Evolutionary conservation across 2,113 vertebrate species (phyloP).

Genomic region (Engraulis encrasicolus): DNA sequence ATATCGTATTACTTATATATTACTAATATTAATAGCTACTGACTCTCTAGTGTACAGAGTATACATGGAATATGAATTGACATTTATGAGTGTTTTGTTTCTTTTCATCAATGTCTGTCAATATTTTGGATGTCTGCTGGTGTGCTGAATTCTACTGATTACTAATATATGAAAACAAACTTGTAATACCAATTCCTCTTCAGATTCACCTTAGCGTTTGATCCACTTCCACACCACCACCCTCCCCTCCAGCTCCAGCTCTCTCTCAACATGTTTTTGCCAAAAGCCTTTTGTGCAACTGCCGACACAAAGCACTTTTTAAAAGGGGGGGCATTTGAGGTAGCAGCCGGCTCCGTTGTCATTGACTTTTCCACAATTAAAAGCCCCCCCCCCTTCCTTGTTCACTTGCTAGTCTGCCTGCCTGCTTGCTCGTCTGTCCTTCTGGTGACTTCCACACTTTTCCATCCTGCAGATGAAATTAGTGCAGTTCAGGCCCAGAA

Average conservation of each 20-base stretch:
- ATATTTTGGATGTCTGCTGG: too few relatives aligned
- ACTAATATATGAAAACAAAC: not conserved
- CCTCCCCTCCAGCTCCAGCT: too few relatives aligned
- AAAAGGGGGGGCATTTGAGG: not conserved
- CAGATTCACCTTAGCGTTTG: not conserved
- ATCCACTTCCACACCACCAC: not conserved
- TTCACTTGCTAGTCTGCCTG: too few relatives aligned
- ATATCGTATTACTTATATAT: too few relatives aligned
- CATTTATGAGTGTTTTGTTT: too few relatives aligned
- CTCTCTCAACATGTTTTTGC: not conserved
- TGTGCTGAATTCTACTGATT: too few relatives aligned
- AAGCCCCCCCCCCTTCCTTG: not conserved
- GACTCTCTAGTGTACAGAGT: too few relatives aligned
- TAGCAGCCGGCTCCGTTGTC: not conserved
- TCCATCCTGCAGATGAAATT: slow-evolving; percentile 32
- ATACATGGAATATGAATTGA: too few relatives aligned
- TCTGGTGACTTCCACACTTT: too few relatives aligned
- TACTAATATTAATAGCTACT: too few relatives aligned
- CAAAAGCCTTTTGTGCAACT: not conserved
- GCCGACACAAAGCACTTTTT: not conserved
- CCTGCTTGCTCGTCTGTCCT: too few relatives aligned
- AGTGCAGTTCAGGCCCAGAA: not conserved
- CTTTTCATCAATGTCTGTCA: too few relatives aligned
- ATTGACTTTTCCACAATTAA: slow-evolving; percentile 19
- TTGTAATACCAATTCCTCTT: not conserved